These are phyloP conservation scores for Cactoblastis cactorum DNA, from an alignment of 2,888 invertebrate genomes.

Conservation along the genomic window DNA sequence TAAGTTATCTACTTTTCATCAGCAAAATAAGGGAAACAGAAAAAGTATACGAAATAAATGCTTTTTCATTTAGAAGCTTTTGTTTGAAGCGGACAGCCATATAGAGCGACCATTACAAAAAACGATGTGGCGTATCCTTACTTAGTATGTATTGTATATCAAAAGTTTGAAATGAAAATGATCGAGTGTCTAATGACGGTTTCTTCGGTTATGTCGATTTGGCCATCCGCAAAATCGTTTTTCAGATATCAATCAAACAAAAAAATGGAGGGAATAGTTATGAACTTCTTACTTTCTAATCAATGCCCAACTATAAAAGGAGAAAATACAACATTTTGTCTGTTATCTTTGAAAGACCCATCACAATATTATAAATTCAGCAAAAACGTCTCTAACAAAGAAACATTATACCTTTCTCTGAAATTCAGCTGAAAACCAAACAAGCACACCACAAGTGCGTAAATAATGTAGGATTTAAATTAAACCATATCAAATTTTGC, in stretches of 20 bases:
- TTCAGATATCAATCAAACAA: background rate
- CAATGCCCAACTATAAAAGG: too few relatives aligned
- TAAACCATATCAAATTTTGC: too few relatives aligned
- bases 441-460: too few relatives aligned
- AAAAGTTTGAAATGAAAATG: constrained; percentile 34
- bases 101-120: constrained; percentile 59
- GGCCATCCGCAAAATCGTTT: constrained; percentile 4
- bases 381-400: too few relatives aligned
- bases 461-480: too few relatives aligned
- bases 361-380: too few relatives aligned
- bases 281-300: too few relatives aligned
- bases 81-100: constrained; percentile 55
- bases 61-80: constrained; percentile 59
- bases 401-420: too few relatives aligned
- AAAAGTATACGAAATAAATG: constrained; percentile 47
- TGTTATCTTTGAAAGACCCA: too few relatives aligned
- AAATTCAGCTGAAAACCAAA: too few relatives aligned
- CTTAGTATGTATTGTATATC: constrained; percentile 31
- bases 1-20: background rate
- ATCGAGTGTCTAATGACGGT: constrained; percentile 18
- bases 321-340: too few relatives aligned
- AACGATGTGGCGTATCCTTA: constrained; percentile 54
- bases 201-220: background rate
- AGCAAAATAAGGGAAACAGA: background rate
- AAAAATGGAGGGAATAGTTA: too few relatives aligned